A percentile compares a stretch with the other conserved stretches of the same genome.
Conservation (phyloP, 2,888 invertebrate species). For the Girardia tigrina region DNA sequence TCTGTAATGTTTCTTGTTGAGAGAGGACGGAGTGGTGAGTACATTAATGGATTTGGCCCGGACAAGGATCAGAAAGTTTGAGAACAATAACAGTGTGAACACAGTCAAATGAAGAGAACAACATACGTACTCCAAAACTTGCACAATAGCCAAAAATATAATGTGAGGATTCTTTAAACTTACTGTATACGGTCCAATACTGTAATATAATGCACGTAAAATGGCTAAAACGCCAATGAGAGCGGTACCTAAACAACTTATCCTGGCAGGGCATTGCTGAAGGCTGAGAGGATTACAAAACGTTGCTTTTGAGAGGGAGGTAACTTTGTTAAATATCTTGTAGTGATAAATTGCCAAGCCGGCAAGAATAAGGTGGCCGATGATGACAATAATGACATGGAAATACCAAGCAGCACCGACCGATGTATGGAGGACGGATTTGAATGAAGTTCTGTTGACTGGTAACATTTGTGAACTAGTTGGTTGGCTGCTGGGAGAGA, state of each 20-base stretch:
- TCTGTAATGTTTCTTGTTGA: neutral
- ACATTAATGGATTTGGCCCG: neutral
- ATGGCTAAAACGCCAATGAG: neutral
- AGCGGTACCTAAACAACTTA: neutral
- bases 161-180: neutral
- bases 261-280: slow-evolving; percentile 10
- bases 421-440: neutral
- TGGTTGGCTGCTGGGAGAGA: neutral
- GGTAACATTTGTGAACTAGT: slow-evolving; percentile 11
- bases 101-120: neutral
- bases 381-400: slow-evolving; percentile 9
- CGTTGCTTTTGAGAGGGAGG: neutral
- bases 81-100: neutral
- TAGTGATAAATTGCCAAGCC: neutral
- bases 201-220: neutral
- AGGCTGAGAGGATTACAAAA: neutral
- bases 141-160: neutral
- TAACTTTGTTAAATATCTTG: neutral
- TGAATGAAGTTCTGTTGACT: neutral
- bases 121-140: neutral
- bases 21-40: neutral
- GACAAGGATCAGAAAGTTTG: neutral
- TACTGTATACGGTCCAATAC: neutral
- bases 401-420: slow-evolving; percentile 8
- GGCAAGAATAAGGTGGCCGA: neutral